Evolutionary conservation across 2,797 vertebrate species (phyloP).

Genomic region (Sibirionetta formosa): DNA sequence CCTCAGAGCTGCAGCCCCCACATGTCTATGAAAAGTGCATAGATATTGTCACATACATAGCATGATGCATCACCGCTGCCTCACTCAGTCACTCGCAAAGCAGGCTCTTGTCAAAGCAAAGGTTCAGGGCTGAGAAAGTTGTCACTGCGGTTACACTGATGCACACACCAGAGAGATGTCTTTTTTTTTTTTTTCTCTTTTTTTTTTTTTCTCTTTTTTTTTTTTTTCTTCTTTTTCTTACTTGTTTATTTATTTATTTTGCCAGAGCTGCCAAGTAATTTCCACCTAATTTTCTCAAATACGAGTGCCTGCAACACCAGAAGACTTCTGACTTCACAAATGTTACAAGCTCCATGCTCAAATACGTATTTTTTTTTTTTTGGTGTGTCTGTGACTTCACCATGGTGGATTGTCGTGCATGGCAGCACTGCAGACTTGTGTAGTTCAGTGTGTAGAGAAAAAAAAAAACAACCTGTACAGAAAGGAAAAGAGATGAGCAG

Average conservation of each 20-base stretch:
- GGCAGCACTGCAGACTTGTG: neutral
- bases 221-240: too few relatives aligned
- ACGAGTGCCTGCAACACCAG: neutral
- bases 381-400: neutral
- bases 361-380: accelerated
- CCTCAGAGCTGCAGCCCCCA: neutral
- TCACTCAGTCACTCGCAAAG: neutral
- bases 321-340: neutral
- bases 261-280: neutral
- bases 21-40: accelerated
- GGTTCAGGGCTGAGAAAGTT: neutral
- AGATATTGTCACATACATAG: neutral
- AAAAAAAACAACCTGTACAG: neutral
- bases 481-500: neutral
- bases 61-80: neutral
- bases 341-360: neutral
- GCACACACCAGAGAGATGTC: neutral
- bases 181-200: too few relatives aligned
- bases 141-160: accelerated
- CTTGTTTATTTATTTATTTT: too few relatives aligned
- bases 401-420: accelerated
- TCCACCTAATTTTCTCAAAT: neutral
- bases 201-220: too few relatives aligned
- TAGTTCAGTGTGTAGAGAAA: neutral
- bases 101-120: neutral